These are phyloP conservation scores for Lagocephalus sceleratus DNA, from an alignment of 2,797 vertebrate genomes.

Conservation along the genomic window DNA sequence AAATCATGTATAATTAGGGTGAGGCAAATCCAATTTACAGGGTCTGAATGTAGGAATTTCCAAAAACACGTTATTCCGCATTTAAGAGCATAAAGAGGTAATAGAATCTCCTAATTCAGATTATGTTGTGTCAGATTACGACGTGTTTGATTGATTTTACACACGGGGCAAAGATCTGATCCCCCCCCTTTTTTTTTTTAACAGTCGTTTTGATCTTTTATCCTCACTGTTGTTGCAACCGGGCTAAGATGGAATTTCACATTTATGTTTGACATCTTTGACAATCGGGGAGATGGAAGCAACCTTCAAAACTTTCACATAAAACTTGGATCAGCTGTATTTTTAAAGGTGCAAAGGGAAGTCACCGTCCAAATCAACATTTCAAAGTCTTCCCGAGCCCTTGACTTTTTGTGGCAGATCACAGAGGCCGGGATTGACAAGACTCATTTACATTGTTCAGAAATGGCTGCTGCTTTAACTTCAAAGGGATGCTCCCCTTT, in stretches of 20 bases:
- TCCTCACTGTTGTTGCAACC: conserved; percentile 68
- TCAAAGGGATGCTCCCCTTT: conserved; percentile 59
- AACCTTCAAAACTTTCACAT: conserved; percentile 83
- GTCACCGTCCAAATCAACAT: conserved; percentile 81
- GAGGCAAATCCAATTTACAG: conserved; percentile 67
- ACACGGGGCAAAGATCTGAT: conserved; percentile 21
- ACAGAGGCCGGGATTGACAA: conserved; percentile 76
- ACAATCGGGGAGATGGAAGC: conserved; percentile 71
- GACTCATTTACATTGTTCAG: conserved; percentile 82
- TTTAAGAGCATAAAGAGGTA: conserved; percentile 44
- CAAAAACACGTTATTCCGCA: conserved; percentile 65
- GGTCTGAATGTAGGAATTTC: conserved; percentile 58
- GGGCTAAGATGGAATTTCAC: conserved; percentile 68
- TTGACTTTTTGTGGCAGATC: conserved; percentile 78
- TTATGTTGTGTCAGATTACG: conserved; percentile 1
- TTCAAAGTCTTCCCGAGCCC: conserved; percentile 81
- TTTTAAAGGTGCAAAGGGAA: conserved; percentile 76
- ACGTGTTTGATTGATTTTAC: conserved; percentile 26
- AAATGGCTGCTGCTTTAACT: conserved; percentile 65
- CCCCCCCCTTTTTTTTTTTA: conserved; percentile 21
- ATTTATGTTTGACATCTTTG: conserved; percentile 80
- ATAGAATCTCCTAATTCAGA: conserved; percentile 19
- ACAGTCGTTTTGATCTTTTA: conserved; percentile 48
- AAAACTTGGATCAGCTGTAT: conserved; percentile 82
- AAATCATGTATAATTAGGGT: conserved; percentile 72